phyloP scores from a whole-genome alignment of 1,140 invertebrate species.

The Drosophila kanapiae region DNA sequence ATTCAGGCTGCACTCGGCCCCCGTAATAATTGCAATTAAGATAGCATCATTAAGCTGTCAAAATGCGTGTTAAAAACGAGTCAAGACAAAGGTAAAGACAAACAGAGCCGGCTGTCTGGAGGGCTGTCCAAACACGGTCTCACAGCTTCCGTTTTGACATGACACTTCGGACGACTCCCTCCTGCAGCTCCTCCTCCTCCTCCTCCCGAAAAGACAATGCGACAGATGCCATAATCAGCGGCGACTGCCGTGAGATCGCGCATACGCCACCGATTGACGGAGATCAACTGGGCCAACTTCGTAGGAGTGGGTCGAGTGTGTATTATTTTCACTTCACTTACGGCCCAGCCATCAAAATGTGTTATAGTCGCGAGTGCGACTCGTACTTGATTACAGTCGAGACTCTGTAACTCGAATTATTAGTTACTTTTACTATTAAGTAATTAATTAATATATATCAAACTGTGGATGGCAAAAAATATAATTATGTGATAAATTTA shows the following conservation, averaged over 20 bases:
- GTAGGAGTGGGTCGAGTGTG: slow-evolving; percentile 41
- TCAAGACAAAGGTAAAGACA: slow-evolving; percentile 20
- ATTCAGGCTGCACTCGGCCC: slow-evolving; percentile 21
- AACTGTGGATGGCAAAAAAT: too few relatives aligned
- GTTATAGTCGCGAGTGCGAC: slow-evolving; percentile 24
- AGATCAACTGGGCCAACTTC: slow-evolving; percentile 33
- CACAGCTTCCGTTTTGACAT: slow-evolving; percentile 76
- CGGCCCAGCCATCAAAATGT: slow-evolving; percentile 37
- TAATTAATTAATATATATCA: too few relatives aligned
- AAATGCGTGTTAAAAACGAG: slow-evolving; percentile 58
- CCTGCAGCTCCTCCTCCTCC: neutral
- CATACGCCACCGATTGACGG: slow-evolving; percentile 57
- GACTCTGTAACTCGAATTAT: neutral
- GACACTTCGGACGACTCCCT: slow-evolving; percentile 34
- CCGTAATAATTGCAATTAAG: slow-evolving; percentile 69
- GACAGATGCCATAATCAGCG: slow-evolving; percentile 67
- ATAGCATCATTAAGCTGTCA: slow-evolving; percentile 53
- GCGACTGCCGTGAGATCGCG: slow-evolving; percentile 51
- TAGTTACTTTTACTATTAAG: neutral
- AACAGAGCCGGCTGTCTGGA: slow-evolving; percentile 16
- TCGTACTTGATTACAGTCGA: slow-evolving; percentile 29
- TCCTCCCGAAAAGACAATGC: slow-evolving; percentile 49
- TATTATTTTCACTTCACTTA: slow-evolving; percentile 58
- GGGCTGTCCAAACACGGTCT: slow-evolving; percentile 65
- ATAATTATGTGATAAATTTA: too few relatives aligned